Conservation (phyloP, 2,888 invertebrate genomes). For the Eretmocerus hayati region DNA sequence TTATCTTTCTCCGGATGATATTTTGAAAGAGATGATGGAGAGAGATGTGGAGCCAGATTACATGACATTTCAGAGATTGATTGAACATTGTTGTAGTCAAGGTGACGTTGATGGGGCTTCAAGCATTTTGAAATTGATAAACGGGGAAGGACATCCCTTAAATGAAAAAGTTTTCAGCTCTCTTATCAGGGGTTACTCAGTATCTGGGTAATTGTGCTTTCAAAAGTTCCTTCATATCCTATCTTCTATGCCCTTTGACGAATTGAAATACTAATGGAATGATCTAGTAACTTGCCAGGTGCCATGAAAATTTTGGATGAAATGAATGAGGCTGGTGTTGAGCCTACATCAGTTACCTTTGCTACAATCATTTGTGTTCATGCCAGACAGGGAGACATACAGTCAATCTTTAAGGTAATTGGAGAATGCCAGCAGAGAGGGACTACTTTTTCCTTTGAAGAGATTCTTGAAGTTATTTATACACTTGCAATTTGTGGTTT, state of each 20-base stretch:
- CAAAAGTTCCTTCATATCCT: too few species aligned
- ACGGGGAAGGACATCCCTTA: slow-evolving; percentile 68
- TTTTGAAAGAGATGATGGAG: slow-evolving; percentile 67
- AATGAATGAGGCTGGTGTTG: slow-evolving; percentile 72
- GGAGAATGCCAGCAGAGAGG: slow-evolving; percentile 61
- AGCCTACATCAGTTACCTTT: slow-evolving; percentile 72
- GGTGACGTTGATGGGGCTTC: slow-evolving; percentile 79
- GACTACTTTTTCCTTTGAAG: slow-evolving; percentile 61
- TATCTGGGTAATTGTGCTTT: slow-evolving; percentile 56
- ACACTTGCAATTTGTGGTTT: slow-evolving; percentile 62
- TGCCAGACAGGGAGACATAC: slow-evolving; percentile 70
- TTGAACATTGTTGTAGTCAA: slow-evolving; percentile 72
- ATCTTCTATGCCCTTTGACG: too few species aligned
- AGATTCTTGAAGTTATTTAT: slow-evolving; percentile 67
- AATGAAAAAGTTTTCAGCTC: slow-evolving; percentile 79
- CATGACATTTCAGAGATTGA: slow-evolving; percentile 79
- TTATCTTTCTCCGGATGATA: slow-evolving; percentile 72
- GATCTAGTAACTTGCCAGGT: slow-evolving; percentile 75
- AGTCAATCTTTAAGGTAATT: slow-evolving; percentile 53
- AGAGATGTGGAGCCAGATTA: slow-evolving; percentile 74
- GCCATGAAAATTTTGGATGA: slow-evolving; percentile 70
- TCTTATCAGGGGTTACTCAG: slow-evolving; percentile 77
- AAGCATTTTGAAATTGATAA: slow-evolving; percentile 77
- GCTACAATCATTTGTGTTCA: slow-evolving; percentile 68
- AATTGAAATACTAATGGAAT: too few species aligned